Percentiles rank a stretch among this genome's conserved stretches.
phyloP scores from a whole-genome alignment of 2,797 vertebrate species.

The Halcyon smyrnensis region DNA sequence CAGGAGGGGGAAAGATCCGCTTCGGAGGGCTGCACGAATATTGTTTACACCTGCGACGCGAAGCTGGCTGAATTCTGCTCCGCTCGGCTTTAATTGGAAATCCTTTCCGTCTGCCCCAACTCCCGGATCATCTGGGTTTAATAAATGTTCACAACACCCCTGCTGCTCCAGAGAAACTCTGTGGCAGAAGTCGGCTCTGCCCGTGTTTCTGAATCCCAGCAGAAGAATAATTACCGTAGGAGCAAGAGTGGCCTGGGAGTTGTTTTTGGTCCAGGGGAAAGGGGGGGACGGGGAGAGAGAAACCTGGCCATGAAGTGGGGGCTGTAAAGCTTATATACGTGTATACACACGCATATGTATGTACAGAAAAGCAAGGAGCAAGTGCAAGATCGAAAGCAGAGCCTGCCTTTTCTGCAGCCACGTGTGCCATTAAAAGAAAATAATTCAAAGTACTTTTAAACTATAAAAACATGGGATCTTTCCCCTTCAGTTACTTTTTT shows the following conservation, averaged over 20 bases:
- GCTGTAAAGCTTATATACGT: background rate
- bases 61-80: slow-evolving; percentile 55
- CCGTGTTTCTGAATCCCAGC: slow-evolving; percentile 12
- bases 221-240: slow-evolving; percentile 6
- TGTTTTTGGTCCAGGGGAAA: background rate
- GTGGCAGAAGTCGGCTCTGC: slow-evolving; percentile 34
- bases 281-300: background rate
- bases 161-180: slow-evolving; percentile 46
- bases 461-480: slow-evolving; percentile 37
- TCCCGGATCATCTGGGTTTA: slow-evolving; percentile 79
- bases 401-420: slow-evolving; percentile 14
- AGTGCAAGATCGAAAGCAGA: slow-evolving; percentile 61
- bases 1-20: background rate
- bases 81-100: slow-evolving; percentile 78
- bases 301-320: background rate
- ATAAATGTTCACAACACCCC: slow-evolving; percentile 71
- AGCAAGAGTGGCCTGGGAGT: slow-evolving; percentile 28
- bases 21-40: background rate
- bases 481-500: background rate
- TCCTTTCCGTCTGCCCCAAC: slow-evolving; percentile 78
- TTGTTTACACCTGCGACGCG: slow-evolving; percentile 79
- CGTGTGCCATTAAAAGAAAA: slow-evolving; percentile 58
- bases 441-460: slow-evolving; percentile 61
- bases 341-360: rapidly evolving
- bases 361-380: background rate